Percentiles rank a stretch among this genome's conserved stretches.
These are phyloP conservation scores for Saxicola maurus DNA, from an alignment of 2,797 vertebrate genomes.

Conservation along the genomic window DNA sequence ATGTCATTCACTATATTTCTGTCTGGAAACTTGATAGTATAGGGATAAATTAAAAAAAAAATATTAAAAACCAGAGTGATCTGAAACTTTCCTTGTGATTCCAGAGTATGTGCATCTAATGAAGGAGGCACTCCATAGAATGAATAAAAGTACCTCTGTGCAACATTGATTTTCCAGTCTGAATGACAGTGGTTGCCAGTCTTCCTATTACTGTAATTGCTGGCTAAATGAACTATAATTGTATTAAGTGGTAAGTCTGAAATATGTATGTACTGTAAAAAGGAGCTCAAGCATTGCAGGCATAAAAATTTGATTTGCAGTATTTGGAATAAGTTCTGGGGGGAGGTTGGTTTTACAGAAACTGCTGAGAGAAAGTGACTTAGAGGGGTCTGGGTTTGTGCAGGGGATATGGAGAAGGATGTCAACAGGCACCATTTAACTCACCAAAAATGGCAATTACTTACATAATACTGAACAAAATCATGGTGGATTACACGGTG, in stretches of 20 bases:
- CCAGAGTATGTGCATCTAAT: background rate
- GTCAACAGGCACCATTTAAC: background rate
- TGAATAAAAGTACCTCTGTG: constrained; percentile 37
- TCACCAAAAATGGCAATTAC: background rate
- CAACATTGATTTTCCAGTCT: constrained; percentile 63
- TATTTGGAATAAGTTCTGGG: constrained; percentile 15
- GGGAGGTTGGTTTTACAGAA: background rate
- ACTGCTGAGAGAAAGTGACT: background rate
- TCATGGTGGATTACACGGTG: background rate
- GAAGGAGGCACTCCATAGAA: constrained; percentile 11
- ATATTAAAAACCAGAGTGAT: background rate
- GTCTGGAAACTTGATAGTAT: background rate
- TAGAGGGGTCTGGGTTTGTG: background rate
- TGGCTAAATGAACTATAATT: constrained; percentile 76
- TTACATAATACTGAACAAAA: background rate
- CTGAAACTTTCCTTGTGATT: background rate
- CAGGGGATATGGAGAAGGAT: background rate
- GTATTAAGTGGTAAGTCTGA: constrained; percentile 74
- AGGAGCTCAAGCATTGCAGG: constrained; percentile 54
- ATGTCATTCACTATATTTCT: background rate
- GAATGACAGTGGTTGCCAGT: constrained; percentile 68
- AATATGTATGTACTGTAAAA: constrained; percentile 64
- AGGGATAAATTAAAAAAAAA: background rate
- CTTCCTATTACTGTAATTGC: constrained; percentile 76
- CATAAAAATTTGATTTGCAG: constrained; percentile 56